Base-by-base conservation (phyloP, 1,140 invertebrate species). In the Lordiphosa clarofinis region DNA sequence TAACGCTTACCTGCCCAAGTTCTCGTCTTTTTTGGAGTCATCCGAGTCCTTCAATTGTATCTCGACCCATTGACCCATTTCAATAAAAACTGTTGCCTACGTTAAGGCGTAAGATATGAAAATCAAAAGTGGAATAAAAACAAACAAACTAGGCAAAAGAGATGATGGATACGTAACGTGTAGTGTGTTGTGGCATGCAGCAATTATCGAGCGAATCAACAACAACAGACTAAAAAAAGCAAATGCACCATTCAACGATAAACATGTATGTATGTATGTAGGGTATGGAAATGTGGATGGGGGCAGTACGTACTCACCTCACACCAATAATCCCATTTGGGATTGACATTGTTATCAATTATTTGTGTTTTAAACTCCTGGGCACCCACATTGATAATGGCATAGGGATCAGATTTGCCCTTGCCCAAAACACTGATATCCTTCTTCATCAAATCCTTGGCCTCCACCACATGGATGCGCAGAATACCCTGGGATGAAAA, bases 401-500 rank as follows among this genome's bases (percentile, higher is more conserved):
- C 94, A 90, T 99, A 99, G 3, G 97, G 97, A 91, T 99, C 97
- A 3, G 96, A 98, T 90, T 98, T 98, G 73, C 96, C 96, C 90
- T 97, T 97, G 84, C 97, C 96, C 58, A 98, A 89, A 75, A 99
- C 90, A 39, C 95, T 93, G 62, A 98, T 94, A 89, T 96, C 95
- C 90, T 96, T 96, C 86, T 95, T 97, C 93, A 96, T 96, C 1
- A 99, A 90, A 90, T 98, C 94, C 88, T 96, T 95, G n/a, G 96
- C 97, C 92, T 97, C 95, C 1, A 98, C 92, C 3, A 98, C 93
- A 82, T 97, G 94, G 61, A 99, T 94, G 71, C 96, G 91, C 42
- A 97, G 89, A 39, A 97, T 94, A 61, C 95, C 95, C 94, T 95
- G 12, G 24, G 42, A 62, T 65, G 12, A 3, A 0, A 1, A 7